Evolutionary conservation across 2,797 vertebrate genomes (phyloP), one percentile per base, ranked within the genome.

Genomic region (Amphiprion clarkii): DNA sequence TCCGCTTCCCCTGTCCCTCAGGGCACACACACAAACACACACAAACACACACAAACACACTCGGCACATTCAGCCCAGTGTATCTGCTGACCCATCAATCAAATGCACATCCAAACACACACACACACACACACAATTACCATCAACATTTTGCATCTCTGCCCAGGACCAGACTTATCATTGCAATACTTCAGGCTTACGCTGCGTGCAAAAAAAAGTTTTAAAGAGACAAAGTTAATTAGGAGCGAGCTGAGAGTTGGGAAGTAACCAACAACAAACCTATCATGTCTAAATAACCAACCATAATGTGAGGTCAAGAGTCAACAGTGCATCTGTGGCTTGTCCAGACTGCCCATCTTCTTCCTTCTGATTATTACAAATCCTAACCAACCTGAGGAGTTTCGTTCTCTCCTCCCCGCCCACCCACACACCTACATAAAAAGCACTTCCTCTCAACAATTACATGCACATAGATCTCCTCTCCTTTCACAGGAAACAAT

Each of bases 71-170:
- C 86, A 91, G 78, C 82, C 83, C 77, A 64, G 84, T 89, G 87
- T 84, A 89, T 93, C 88, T 88, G 82, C 81, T 93, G 81, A 91
- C 91, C 91, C 89, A 94, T 93, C 93, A 93, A 93, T 94, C 94
- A 93, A 87, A 89, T 23, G 19, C 53, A 71, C 42, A 52, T 21
- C 19, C 56, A 67, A 44, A 75, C 21, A 71, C 67, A 80, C 60
- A 48, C 33, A 67, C 48, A 75, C 70, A 67, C 42, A 75, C 70
- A 60, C 61, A 76, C 57, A 72, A 44, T 74, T 73, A 80, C 49
- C 49, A 71, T 72, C 55, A 80, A 77, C 65, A 83, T 56, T 83
- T 55, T 58, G 64, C 36, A 23, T 71, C 56, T 74, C 58, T 51
- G 72, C 8, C 14, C 74, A 79, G 69, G 67, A 74, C 62, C 59